A percentile compares a stretch with the other conserved stretches of the same genome.
Evolutionary conservation across 92 coral and sea anemone genomes (phyloP).

Genomic region (Porites rus): DNA sequence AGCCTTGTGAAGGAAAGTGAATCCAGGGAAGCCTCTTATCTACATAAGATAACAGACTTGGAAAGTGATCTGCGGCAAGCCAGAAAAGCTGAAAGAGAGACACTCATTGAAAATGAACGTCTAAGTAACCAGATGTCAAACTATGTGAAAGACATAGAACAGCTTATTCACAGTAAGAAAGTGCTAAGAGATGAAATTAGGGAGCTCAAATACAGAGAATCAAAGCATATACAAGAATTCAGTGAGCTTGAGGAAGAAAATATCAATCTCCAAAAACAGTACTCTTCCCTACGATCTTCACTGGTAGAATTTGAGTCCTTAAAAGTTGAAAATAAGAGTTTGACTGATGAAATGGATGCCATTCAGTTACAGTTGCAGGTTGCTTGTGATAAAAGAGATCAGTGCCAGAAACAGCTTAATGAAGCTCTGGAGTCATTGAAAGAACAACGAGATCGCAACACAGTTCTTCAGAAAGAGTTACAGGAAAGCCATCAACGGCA

Average conservation of each 20-base stretch:
- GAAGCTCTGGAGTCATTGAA: constrained; percentile 94
- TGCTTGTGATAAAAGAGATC: constrained; percentile 91
- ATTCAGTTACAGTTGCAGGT: constrained; percentile 92
- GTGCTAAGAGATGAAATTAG: constrained; percentile 84
- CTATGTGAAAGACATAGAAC: constrained; percentile 89
- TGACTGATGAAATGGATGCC: constrained; percentile 93
- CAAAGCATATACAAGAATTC: constrained; percentile 87
- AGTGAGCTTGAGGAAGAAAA: constrained; percentile 97
- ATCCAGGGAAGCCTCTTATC: constrained; percentile 91
- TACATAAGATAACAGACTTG: constrained; percentile 92
- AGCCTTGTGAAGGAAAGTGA: constrained; percentile 95
- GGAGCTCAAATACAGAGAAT: constrained; percentile 85
- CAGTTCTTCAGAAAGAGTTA: constrained; percentile 89
- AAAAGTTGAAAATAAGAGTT: constrained; percentile 95
- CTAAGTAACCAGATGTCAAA: constrained; percentile 76
- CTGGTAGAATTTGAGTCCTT: constrained; percentile 97
- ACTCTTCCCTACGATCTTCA: constrained; percentile 84
- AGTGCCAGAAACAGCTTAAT: constrained; percentile 88
- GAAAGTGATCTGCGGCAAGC: constrained; percentile 90
- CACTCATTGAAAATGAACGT: constrained; percentile 84
- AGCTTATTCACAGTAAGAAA: constrained; percentile 80
- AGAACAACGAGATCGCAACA: constrained; percentile 98
- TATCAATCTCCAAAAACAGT: constrained; percentile 91
- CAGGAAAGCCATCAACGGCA: constrained; percentile 86
- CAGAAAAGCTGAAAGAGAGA: constrained; percentile 89